Conservation (phyloP, 2,113 vertebrate species). For the Sorex fumeus region DNA sequence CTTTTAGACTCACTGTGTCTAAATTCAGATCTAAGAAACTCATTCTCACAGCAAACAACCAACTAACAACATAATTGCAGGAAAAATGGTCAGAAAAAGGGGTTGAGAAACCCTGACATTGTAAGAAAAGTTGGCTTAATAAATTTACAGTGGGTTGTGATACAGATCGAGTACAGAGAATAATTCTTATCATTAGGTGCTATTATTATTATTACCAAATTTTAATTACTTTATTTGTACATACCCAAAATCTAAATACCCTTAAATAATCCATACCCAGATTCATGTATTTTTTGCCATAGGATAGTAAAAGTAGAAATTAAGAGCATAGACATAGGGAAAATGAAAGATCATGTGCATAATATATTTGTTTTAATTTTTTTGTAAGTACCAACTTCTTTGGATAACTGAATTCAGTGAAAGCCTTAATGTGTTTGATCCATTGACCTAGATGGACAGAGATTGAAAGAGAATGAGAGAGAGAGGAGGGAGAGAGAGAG, state of each 20-base stretch:
- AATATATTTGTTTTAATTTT: background rate
- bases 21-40: background rate
- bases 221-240: constrained; percentile 13
- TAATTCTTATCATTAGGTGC: background rate
- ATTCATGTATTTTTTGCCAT: constrained; percentile 42
- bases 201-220: background rate
- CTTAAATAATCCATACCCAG: background rate
- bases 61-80: background rate
- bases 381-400: constrained; percentile 6
- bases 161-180: background rate
- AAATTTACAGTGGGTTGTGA: background rate
- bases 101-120: rapidly evolving
- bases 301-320: constrained; percentile 32
- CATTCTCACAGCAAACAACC: background rate
- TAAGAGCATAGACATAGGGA: background rate
- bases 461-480: constrained; percentile 58
- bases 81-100: background rate
- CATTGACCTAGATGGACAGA: background rate
- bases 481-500: too few species aligned
- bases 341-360: background rate
- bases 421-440: background rate
- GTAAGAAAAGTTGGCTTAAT: background rate
- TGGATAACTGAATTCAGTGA: constrained; percentile 54
- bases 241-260: background rate
- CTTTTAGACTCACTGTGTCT: background rate